Evolutionary conservation across 2,888 invertebrate genomes (phyloP).

Genomic region (Drosophila paranaensis): DNA sequence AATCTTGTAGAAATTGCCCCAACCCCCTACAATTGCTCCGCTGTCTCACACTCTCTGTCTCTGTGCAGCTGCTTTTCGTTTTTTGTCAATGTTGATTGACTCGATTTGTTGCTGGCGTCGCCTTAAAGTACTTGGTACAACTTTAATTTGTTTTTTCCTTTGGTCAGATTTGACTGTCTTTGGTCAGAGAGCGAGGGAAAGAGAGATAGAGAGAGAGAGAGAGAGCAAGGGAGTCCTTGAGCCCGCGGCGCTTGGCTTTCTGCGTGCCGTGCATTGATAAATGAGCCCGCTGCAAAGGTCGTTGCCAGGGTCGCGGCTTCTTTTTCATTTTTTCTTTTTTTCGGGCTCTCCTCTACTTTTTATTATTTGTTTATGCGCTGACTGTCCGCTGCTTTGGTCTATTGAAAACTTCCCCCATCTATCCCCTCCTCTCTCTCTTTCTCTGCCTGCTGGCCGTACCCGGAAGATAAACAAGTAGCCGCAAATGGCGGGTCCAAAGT

Average conservation of each 20-base stretch:
- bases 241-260: conserved; percentile 47
- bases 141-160: conserved; percentile 69
- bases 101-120: conserved; percentile 65
- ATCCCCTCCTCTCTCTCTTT: conserved; percentile 1
- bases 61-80: conserved; percentile 3
- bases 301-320: conserved; percentile 73
- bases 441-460: conserved; percentile 12
- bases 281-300: conserved; percentile 75
- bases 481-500: conserved; percentile 65
- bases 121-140: conserved; percentile 59
- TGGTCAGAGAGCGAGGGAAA: conserved; percentile 2
- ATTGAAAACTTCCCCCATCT: conserved; percentile 61
- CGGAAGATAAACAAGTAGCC: conserved; percentile 75
- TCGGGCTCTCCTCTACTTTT: conserved; percentile 51
- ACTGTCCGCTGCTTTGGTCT: conserved; percentile 63
- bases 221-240: conserved; percentile 16
- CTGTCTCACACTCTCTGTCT: conserved; percentile 23
- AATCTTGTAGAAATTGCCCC: conserved; percentile 68
- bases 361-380: conserved; percentile 78
- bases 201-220: neutral
- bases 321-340: conserved; percentile 6
- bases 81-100: conserved; percentile 41
- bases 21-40: neutral
- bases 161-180: conserved; percentile 31
- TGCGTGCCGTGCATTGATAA: conserved; percentile 68